Evolutionary conservation across 1,140 invertebrate genomes (phyloP), one percentile per base, ranked within the genome.

Genomic region (Tetragonula clypearis): DNA sequence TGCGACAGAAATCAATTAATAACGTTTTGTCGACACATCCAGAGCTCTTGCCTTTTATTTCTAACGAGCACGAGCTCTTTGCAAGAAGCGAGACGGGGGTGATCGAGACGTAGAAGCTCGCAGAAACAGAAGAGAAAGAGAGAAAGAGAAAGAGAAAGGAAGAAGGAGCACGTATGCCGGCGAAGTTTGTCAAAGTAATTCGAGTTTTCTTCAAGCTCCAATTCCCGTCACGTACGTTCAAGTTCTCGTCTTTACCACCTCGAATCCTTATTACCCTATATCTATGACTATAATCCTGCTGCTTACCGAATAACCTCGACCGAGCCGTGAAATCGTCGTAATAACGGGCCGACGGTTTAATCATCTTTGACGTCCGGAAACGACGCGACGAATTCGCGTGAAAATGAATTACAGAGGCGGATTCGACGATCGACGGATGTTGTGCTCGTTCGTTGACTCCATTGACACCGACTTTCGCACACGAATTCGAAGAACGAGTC

Each of bases 221-320:
- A 94, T 94, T 94, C 93, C 86, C 86, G 92, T 92, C 93, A 94
- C 93, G 93, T 94, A 92, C 87, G 90, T 87, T 84, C 90, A 86
- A 90, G 91, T 89, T 92, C 91, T 93, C 92, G 93, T 93, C 92
- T 91, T 93, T 93, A 93, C 92, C 91, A 88, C 90, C 90, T 90
- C 89, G 88, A 87, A 91, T 93, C 92, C 93, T 94, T 93, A 93
- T 93, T 94, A 93, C 93, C 91, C 93, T 90, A 93, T 93, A 94
- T 92, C 92, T 91, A 90, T 81, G 76, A 75, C 82, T 74, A 86
- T 91, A 90, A 91, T 87, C 83, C 86, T 49, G 76, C 69, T 82
- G 85, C 73, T 73, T 79, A 73, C 80, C 71, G 79, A 75, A 84
- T 88, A 85, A 90, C 87, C 86, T 72, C 79, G 89, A 76, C 76